Conservation (phyloP, 2,797 vertebrate species). For the Stomatorhinus walkeri region DNA sequence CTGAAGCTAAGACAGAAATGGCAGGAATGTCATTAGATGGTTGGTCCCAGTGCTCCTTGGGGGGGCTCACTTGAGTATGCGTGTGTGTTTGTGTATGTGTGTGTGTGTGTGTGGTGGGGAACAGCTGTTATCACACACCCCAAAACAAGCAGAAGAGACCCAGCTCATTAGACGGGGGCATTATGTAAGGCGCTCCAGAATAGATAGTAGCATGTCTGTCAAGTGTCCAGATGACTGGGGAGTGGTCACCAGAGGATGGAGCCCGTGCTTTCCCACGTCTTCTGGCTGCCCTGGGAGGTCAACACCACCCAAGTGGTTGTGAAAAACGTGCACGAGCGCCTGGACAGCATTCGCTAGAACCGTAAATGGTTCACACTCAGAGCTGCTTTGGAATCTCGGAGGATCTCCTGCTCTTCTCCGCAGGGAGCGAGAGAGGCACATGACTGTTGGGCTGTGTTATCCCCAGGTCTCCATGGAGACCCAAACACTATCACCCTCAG, state of each 20-base stretch:
- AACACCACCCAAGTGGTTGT: conserved; percentile 50
- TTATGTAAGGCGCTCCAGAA: conserved; percentile 42
- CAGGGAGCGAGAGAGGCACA: background rate
- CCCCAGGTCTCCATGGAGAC: conserved; percentile 12
- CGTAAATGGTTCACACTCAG: conserved; percentile 4
- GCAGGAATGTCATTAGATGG: conserved; percentile 34
- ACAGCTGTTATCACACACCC: conserved; percentile 44
- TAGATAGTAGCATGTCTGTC: conserved; percentile 62
- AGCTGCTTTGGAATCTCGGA: background rate
- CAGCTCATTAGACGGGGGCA: conserved; percentile 37
- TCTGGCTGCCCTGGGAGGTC: conserved; percentile 47
- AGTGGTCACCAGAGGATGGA: conserved; percentile 54
- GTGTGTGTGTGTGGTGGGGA: conserved; percentile 8
- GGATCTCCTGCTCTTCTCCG: background rate
- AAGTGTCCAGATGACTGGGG: conserved; percentile 58
- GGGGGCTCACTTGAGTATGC: conserved; percentile 10
- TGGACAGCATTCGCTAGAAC: background rate
- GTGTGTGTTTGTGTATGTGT: background rate
- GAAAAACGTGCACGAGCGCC: conserved; percentile 3
- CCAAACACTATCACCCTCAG: conserved; percentile 32
- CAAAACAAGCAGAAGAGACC: conserved; percentile 47
- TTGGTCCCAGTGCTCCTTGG: conserved; percentile 28
- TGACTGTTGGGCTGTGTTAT: conserved; percentile 6
- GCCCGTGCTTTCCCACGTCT: conserved; percentile 52
- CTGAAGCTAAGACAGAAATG: conserved; percentile 28